These are phyloP conservation scores for Enteromius trimaculatus DNA, from an alignment of 2,797 vertebrate genomes.

Conservation along the genomic window DNA sequence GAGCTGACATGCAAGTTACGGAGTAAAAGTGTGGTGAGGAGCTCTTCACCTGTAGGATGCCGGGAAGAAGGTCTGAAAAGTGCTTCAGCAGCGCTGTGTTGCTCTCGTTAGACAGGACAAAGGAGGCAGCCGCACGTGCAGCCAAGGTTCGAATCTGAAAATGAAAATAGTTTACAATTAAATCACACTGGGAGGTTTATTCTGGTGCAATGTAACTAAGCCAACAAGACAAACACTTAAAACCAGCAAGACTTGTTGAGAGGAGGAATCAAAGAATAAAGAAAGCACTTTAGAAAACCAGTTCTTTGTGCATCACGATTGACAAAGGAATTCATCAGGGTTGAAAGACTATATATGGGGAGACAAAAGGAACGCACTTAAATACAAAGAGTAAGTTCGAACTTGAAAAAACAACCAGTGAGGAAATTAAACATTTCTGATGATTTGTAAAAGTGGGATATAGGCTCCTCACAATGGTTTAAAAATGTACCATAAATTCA, in stretches of 20 bases:
- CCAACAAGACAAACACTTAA: background rate
- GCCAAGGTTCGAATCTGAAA: constrained; percentile 89
- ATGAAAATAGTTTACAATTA: background rate
- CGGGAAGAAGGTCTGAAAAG: constrained; percentile 93
- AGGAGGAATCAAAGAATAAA: background rate
- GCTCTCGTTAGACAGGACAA: constrained; percentile 94
- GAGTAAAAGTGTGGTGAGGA: background rate
- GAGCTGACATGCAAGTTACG: background rate
- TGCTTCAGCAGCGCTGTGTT: constrained; percentile 94
- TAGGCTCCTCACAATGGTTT: background rate
- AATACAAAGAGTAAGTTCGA: background rate
- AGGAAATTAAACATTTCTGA: background rate
- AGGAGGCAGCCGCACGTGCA: constrained; percentile 92
- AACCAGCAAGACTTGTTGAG: background rate
- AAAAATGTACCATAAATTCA: too few species aligned
- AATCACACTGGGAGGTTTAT: background rate
- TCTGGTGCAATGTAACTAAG: background rate
- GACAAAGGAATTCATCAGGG: background rate
- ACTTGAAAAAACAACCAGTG: background rate
- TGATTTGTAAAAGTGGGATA: background rate
- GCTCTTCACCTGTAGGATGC: constrained; percentile 89
- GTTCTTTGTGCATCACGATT: background rate
- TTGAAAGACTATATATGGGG: background rate
- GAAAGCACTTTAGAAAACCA: background rate
- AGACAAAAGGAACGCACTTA: background rate